Conservation (phyloP, 2,888 invertebrate genomes). For the Creontiades dilutus region DNA sequence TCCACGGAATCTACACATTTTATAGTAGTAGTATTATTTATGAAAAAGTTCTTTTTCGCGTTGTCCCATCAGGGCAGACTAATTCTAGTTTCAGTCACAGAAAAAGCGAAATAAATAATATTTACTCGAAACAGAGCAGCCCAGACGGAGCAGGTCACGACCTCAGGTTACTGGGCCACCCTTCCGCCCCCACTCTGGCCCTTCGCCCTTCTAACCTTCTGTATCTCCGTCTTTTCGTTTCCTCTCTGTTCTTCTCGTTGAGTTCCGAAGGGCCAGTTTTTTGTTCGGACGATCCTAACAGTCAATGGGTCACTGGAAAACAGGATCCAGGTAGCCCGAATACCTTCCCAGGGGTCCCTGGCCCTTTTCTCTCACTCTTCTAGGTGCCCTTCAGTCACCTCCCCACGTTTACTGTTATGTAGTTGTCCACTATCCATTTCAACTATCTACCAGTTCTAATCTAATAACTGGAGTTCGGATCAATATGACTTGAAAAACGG, state of each 20-base stretch:
- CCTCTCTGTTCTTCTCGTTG: neutral
- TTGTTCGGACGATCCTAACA: neutral
- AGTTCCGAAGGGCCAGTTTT: conserved; percentile 1
- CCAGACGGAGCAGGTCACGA: conserved; percentile 51
- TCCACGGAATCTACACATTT: too few species aligned
- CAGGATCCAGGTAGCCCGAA: conserved; percentile 46
- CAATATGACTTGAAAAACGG: too few species aligned
- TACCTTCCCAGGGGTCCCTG: conserved; percentile 21
- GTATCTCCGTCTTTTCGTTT: neutral
- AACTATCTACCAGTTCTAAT: too few species aligned
- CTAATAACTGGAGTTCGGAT: too few species aligned
- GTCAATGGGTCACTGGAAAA: conserved; percentile 62
- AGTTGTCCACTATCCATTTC: too few species aligned
- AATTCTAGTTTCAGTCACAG: too few species aligned
- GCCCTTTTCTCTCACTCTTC: conserved; percentile 16
- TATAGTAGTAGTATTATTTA: too few species aligned
- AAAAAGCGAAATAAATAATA: too few species aligned
- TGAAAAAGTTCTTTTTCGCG: too few species aligned
- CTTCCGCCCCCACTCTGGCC: conserved; percentile 4
- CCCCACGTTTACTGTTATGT: conserved; percentile 1
- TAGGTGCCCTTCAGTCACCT: conserved; percentile 2
- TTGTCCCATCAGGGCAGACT: too few species aligned
- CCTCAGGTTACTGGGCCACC: conserved; percentile 53
- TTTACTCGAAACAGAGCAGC: neutral
- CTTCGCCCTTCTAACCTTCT: conserved; percentile 27